Percentiles rank a stretch among this genome's conserved stretches.
Evolutionary conservation across 2,888 invertebrate species (phyloP).

Genomic region (Gortyna flavago): DNA sequence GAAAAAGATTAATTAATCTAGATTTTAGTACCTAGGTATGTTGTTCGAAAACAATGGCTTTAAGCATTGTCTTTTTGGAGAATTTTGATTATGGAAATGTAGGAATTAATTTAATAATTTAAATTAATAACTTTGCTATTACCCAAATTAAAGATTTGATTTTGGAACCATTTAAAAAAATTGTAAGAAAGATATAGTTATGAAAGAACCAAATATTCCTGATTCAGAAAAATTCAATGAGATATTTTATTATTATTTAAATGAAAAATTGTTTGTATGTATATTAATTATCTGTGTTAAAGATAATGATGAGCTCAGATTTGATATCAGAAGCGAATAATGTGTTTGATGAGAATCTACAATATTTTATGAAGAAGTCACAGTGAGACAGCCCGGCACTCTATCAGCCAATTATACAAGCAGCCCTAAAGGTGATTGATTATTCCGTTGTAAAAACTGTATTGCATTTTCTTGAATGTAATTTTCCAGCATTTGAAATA

Average conservation of each 20-base stretch:
- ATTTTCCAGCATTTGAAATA: background rate
- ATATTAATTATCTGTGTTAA: background rate
- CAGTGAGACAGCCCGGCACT: background rate
- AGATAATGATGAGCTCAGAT: background rate
- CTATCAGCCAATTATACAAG: background rate
- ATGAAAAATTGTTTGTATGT: background rate
- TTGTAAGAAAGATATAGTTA: background rate
- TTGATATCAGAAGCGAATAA: background rate
- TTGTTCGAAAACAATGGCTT: constrained; percentile 19
- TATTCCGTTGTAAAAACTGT: background rate
- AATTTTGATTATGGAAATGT: background rate
- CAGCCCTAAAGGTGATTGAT: background rate
- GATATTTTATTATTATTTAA: background rate
- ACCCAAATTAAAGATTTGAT: background rate
- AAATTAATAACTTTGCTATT: background rate
- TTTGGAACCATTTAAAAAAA: background rate
- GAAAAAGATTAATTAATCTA: constrained; percentile 5
- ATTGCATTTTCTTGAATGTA: background rate
- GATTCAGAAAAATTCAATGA: background rate
- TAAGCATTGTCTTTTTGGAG: background rate
- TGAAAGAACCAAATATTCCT: background rate
- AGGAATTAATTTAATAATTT: too few species aligned
- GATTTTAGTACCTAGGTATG: background rate
- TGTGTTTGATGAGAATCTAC: background rate
- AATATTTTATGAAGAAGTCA: background rate